Evolutionary conservation across 2,888 invertebrate genomes (phyloP), one percentile per base, ranked within the genome.

Genomic region (Parapristionchus giblindavisi): DNA sequence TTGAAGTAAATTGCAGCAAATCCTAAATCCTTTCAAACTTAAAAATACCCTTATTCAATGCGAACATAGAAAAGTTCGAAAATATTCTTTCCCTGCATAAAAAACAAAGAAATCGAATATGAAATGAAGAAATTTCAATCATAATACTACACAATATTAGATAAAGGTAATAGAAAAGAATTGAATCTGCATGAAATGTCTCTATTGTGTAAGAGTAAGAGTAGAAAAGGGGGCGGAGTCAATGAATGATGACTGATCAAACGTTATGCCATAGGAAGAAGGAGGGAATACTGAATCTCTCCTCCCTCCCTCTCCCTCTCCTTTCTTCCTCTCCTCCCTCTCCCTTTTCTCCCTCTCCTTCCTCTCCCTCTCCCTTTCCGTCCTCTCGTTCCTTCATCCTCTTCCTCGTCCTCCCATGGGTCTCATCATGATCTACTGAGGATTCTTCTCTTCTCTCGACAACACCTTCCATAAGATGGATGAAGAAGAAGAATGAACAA

Each of bases 401-500:
- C 1, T 38, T 60, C 40, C 43, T n/a, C 40, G 24, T 3, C 40
- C 43, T 43, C 63, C 63, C 63, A 1, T 0, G 63, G 63, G 63
- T 43, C 27, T 36, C 40, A 65, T 65, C 43, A 65, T n/a, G 40
- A 65, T 65, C 63, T 36, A 65, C 63, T 65, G 43, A 65, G 63
- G 27, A 40, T 65, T 27, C 63, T 65, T 32, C 4, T 52, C 52
- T n/a, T n/a, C n/a, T n/a, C n/a, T n/a, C n/a, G n/a, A n/a, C n/a
- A n/a, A 51, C 51, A 17, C 51, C 21, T 14, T 51, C 51, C 14
- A 51, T 14, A n/a, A 17, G 51, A 51, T 17, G 51, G n/a, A 51
- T 51, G 51, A 51, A n/a, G 51, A n/a, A 51, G 51, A 51, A 51
- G n/a, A 51, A n/a, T 51, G n/a, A n/a, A n/a, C n/a, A n/a, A n/a